These are phyloP conservation scores for Turnix velox DNA, from an alignment of 2,113 vertebrate species.

Conservation along the genomic window DNA sequence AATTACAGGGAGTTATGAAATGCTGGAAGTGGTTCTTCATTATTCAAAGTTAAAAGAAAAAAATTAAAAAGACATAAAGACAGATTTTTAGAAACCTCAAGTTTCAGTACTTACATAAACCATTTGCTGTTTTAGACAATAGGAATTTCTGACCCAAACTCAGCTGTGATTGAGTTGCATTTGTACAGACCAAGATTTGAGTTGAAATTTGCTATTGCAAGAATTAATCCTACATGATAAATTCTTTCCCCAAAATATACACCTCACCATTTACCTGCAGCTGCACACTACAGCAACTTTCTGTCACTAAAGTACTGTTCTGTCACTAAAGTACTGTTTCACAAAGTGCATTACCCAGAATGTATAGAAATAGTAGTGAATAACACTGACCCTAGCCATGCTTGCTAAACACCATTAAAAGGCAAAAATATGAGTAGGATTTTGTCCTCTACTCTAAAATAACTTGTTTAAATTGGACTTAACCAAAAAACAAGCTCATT, in stretches of 20 bases:
- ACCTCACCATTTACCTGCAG: background rate
- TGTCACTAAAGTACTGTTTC: background rate
- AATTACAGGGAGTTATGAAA: constrained; percentile 45
- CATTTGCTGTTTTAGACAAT: background rate
- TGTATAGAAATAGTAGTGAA: rapidly evolving
- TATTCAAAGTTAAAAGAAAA: background rate
- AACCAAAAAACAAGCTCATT: background rate
- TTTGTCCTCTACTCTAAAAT: background rate
- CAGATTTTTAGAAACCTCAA: background rate
- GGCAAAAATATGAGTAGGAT: background rate
- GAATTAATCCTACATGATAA: background rate
- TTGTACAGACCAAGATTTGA: background rate
- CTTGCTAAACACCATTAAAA: background rate
- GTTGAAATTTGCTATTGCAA: background rate
- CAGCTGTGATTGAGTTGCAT: rapidly evolving
- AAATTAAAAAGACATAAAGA: background rate
- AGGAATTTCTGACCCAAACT: background rate
- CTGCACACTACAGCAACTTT: background rate
- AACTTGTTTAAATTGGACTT: background rate
- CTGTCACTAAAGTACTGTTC: background rate
- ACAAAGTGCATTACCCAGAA: background rate
- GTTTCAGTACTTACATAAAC: background rate
- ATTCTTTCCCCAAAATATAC: background rate
- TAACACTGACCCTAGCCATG: background rate
- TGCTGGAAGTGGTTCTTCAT: background rate